Evolutionary conservation across 1,140 invertebrate species (phyloP), one percentile per base, ranked within the genome.

Genomic region (Chrysoperla carnea): DNA sequence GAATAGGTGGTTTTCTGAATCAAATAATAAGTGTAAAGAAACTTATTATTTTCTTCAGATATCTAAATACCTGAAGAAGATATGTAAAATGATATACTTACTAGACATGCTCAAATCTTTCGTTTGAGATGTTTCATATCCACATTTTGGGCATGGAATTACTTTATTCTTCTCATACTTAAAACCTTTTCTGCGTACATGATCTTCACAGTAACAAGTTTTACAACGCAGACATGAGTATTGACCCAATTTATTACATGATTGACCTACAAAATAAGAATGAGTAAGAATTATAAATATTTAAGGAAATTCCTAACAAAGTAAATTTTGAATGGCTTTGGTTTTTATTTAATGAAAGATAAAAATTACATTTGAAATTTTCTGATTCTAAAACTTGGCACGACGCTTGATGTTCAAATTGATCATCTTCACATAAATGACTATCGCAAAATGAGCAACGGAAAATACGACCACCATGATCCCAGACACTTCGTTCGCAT

Each of bases 381-480:
- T 86, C 91, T 3, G 87, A 81, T 56, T 96, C 91, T 2, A 97
- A 61, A 37, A 92, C 82, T 69, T 94, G 91, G 60, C 92, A 97
- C 1, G 86, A 93, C 7, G 92, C 92, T 68, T 97, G 92, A 66
- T 97, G 92, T 59, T 97, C 92, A 72, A 97, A 96, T 63, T 97
- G 92, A 64, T 97, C 92, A 67, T 97, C 92, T 66, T 97, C 92
- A 66, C 92, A 97, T 1, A 97, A 69, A 57, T 83, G 92, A 41
- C 77, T 84, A 52, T 77, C 64, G 58, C 92, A 96, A 62, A 90
- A 96, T 37, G 84, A 89, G 61, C 92, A 97, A 49, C 77, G 77
- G 58, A 92, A 96, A 48, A 96, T 84, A 40, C 92, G 71, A 4
- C 81, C 84, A 50, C 91, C 92, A 60, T 96, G 91, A 59, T 91